Evolutionary conservation across 1,140 invertebrate genomes (phyloP).

Genomic region (Brachionus rotundiformis): DNA sequence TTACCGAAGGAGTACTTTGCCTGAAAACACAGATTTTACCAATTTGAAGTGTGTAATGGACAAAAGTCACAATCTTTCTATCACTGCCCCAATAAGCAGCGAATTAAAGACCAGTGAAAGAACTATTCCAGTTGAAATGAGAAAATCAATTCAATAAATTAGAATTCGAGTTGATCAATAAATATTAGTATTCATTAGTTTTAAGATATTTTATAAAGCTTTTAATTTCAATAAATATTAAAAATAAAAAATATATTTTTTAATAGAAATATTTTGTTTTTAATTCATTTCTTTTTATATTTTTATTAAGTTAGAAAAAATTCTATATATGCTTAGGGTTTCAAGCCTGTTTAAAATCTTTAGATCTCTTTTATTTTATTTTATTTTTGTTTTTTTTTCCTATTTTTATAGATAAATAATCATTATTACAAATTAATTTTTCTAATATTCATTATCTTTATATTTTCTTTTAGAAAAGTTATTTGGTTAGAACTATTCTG

Average conservation of each 20-base stretch:
- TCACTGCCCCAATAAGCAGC: slow-evolving; percentile 24
- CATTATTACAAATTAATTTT: too few species aligned
- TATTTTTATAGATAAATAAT: too few species aligned
- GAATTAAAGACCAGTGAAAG: neutral
- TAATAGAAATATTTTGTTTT: too few species aligned
- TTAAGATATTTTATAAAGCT: neutral
- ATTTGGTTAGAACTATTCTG: too few species aligned
- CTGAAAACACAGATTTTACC: slow-evolving; percentile 41
- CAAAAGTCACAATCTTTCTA: slow-evolving; percentile 24
- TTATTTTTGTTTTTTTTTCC: too few species aligned
- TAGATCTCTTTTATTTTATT: too few species aligned
- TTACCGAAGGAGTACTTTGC: slow-evolving; percentile 47
- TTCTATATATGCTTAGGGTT: too few species aligned
- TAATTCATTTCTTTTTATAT: too few species aligned
- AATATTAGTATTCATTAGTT: neutral
- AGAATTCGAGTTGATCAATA: neutral
- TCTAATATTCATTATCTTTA: too few species aligned
- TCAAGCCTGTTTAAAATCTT: too few species aligned
- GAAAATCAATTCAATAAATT: slow-evolving; percentile 50
- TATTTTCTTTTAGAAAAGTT: too few species aligned
- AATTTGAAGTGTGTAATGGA: slow-evolving; percentile 37
- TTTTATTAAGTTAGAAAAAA: too few species aligned
- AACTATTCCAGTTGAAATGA: slow-evolving; percentile 44
- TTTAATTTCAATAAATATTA: neutral
- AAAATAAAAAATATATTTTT: neutral